Base-by-base conservation (phyloP, 2,113 vertebrate genomes). In the Apeltes quadracus region DNA sequence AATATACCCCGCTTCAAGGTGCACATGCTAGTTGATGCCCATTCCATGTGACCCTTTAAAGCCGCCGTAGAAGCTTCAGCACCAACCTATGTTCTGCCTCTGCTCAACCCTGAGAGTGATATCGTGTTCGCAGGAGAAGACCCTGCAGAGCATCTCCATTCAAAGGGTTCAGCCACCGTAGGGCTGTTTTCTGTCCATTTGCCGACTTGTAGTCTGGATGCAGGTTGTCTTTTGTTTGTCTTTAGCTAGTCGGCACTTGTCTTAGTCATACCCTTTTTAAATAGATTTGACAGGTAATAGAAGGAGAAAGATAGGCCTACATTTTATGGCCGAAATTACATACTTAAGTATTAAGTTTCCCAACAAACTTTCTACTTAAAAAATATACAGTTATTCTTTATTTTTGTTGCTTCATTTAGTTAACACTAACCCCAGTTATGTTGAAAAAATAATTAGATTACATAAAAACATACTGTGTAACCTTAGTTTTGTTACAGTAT, bases 11-110 rank as follows among this genome's bases (percentile, higher is more conserved):
- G 58, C 36, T 59, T 46, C 38, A 64, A 41, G 25, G 59, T 64
- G 72, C 69, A 78, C n/a, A 34, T 68, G 72, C 23, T 55, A 15
- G 63, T 76, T 51, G 69, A 84, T 69, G 65, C 64, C 72, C 56
- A 79, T 75, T 75, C 76, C 67, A 72, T 79, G 72, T 75, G 81
- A 75, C 4, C 48, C 66, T 56, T 67, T 73, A 38, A 56, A 72
- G 18, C n/a, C 69, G 27, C 38, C 10, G 14, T 50, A 43, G 32
- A 51, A 16, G 29, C 61, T 43, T 20, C 54, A 46, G 59, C 65
- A 58, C 18, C 29, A 36, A 5, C 8, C 44, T 6, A 54, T 23
- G 46, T 54, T 27, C 11, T 38, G 56, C 61, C 67, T 71, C 67
- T n/a, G n/a, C n/a, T n/a, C n/a, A 13, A 53, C 48, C 48, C 48